Percentiles rank a stretch among this genome's conserved stretches.
Conservation (phyloP, 2,113 vertebrate genomes). For the Paramisgurnus dabryanus region DNA sequence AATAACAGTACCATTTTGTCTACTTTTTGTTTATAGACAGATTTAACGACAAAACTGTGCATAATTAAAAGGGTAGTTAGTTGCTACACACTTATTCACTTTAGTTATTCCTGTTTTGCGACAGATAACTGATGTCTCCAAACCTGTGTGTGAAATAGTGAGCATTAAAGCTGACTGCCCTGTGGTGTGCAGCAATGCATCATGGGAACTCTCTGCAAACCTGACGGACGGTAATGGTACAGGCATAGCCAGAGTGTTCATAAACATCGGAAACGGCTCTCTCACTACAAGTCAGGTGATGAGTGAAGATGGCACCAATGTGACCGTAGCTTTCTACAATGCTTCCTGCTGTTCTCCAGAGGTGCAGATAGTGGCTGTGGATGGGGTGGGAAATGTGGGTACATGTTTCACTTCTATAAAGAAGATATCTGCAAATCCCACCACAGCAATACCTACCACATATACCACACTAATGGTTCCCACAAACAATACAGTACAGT, state of each 20-base stretch:
- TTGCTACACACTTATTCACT: no score
- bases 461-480: neutral
- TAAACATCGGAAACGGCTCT: constrained; percentile 61
- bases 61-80: no score
- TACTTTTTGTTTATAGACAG: no score
- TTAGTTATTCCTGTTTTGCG: no score
- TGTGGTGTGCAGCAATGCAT: constrained; percentile 42
- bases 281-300: constrained; percentile 43
- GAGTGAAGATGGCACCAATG: constrained; percentile 25
- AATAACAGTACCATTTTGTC: no score
- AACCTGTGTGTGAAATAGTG: constrained; percentile 58
- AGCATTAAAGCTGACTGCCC: constrained; percentile 55
- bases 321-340: constrained; percentile 60
- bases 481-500: no score
- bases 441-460: neutral
- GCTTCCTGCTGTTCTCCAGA: constrained; percentile 61
- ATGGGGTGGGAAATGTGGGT: constrained; percentile 66
- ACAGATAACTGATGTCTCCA: constrained; percentile 63
- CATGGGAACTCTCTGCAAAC: constrained; percentile 56
- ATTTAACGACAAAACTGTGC: no score
- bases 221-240: constrained; percentile 60
- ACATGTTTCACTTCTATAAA: constrained; percentile 63
- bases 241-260: constrained; percentile 56
- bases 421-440: constrained; percentile 20
- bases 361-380: constrained; percentile 63